phyloP scores from a whole-genome alignment of 2,797 vertebrate genomes.

The Lagocephalus sceleratus region DNA sequence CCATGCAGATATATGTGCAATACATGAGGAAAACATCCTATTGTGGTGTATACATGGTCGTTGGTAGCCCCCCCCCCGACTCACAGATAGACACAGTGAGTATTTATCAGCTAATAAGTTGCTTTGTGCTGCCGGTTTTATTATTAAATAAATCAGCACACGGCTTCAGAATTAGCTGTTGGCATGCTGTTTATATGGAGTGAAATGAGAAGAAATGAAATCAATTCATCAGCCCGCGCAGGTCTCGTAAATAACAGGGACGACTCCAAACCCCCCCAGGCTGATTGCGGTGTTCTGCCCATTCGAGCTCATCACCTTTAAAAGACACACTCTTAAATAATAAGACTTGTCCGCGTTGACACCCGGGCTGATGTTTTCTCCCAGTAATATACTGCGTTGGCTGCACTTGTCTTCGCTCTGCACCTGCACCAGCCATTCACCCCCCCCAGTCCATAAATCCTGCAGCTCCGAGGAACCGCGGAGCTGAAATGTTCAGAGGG shows the following conservation, averaged over 20 bases:
- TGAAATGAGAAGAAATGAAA: conserved; percentile 22
- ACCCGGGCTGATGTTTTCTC: conserved; percentile 59
- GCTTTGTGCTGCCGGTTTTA: background rate
- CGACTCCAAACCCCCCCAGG: conserved; percentile 23
- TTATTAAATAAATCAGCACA: too few species aligned
- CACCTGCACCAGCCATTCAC: conserved; percentile 67
- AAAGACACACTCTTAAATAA: conserved; percentile 67
- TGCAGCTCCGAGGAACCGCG: conserved; percentile 26
- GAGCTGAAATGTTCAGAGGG: conserved; percentile 45
- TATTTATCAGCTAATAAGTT: conserved; percentile 1
- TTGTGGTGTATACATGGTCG: too few species aligned
- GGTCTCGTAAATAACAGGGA: conserved; percentile 36
- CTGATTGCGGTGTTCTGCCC: conserved; percentile 35
- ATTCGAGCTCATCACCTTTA: conserved; percentile 56
- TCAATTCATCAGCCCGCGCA: conserved; percentile 20
- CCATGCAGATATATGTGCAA: too few species aligned
- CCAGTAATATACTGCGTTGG: conserved; percentile 59
- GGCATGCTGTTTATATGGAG: conserved; percentile 13
- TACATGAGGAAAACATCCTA: too few species aligned
- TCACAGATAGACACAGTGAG: too few species aligned
- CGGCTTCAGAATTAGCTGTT: conserved; percentile 3
- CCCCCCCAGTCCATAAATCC: conserved; percentile 64
- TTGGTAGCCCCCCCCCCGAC: too few species aligned
- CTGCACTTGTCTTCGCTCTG: conserved; percentile 64
- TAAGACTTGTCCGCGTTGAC: conserved; percentile 60